These are phyloP conservation scores for Xylocampa areola DNA, from an alignment of 2,888 invertebrate genomes.

Conservation along the genomic window DNA sequence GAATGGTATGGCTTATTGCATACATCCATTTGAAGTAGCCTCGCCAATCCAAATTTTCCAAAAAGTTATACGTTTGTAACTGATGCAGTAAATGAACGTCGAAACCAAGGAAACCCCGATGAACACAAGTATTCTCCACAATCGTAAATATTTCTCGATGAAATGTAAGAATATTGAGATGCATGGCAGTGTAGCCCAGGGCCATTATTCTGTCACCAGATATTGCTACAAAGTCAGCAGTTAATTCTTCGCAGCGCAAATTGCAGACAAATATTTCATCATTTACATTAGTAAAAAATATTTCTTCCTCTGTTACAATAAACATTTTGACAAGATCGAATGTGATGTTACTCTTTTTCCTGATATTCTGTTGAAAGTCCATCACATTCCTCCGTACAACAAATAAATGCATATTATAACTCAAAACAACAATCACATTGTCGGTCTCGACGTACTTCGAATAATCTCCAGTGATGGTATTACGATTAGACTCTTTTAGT, in stretches of 20 bases:
- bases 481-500: constrained; percentile 56
- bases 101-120: constrained; percentile 57
- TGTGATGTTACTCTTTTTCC: constrained; percentile 51
- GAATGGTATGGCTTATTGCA: constrained; percentile 65
- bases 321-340: constrained; percentile 71
- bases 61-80: constrained; percentile 68
- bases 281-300: constrained; percentile 68
- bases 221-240: constrained; percentile 46
- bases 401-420: constrained; percentile 65
- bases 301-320: constrained; percentile 57
- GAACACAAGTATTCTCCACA: constrained; percentile 49
- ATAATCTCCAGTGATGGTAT: constrained; percentile 67
- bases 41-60: constrained; percentile 78
- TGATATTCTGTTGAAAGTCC: constrained; percentile 28
- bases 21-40: constrained; percentile 77
- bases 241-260: constrained; percentile 47
- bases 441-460: constrained; percentile 72
- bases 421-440: constrained; percentile 62
- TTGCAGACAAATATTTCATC: constrained; percentile 70
- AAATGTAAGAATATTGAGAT: constrained; percentile 69
- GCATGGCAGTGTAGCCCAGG: constrained; percentile 63
- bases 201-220: constrained; percentile 67
- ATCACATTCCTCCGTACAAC: constrained; percentile 63
- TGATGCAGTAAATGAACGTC: constrained; percentile 65
- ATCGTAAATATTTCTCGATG: constrained; percentile 69